Conservation (phyloP, 2,797 vertebrate species). For the Pitangus sulphuratus region DNA sequence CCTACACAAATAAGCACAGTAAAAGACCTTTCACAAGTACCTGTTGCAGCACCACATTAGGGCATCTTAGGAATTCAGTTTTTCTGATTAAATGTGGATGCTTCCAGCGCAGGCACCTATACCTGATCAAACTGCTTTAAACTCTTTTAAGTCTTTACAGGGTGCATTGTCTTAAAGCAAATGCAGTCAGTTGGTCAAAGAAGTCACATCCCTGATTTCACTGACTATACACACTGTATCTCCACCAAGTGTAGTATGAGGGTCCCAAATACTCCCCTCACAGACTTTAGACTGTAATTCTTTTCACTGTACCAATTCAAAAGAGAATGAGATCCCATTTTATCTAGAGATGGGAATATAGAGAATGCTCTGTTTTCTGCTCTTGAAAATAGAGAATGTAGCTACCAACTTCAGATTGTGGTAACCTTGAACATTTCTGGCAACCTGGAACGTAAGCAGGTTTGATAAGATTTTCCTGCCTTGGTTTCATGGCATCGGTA, state of each 20-base stretch:
- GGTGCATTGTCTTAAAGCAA: not conserved
- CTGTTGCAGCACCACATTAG: not conserved
- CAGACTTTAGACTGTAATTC: not conserved
- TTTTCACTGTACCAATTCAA: not conserved
- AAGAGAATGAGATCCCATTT: not conserved
- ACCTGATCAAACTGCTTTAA: not conserved
- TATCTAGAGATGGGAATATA: not conserved
- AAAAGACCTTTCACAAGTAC: not conserved
- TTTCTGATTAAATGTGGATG: not conserved
- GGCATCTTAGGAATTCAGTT: not conserved
- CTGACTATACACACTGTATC: fast-evolving
- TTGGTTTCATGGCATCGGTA: not conserved
- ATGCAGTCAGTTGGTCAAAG: not conserved
- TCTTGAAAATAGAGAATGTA: not conserved
- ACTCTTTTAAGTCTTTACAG: not conserved
- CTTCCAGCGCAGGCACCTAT: not conserved
- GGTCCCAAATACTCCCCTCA: not conserved
- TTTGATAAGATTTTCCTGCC: not conserved
- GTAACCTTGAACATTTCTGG: not conserved
- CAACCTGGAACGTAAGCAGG: not conserved
- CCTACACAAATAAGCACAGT: not conserved
- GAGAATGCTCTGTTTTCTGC: not conserved
- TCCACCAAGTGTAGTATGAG: not conserved
- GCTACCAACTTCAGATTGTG: not conserved
- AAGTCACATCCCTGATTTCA: not conserved